Evolutionary conservation across 2,888 invertebrate genomes (phyloP), one percentile per base, ranked within the genome.

Genomic region (Ptycholaimellus sp.): DNA sequence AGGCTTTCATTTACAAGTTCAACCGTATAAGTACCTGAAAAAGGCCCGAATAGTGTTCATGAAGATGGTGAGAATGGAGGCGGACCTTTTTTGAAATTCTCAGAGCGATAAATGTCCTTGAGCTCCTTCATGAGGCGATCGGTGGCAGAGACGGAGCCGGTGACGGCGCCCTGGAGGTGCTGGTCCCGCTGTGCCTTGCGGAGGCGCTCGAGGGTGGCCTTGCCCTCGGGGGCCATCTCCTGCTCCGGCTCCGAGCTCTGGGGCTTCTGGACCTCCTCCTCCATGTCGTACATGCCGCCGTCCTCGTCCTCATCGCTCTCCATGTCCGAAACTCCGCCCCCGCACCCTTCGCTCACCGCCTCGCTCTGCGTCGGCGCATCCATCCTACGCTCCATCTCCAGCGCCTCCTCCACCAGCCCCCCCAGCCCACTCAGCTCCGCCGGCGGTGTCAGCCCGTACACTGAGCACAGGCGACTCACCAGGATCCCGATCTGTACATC

Each of bases 61-160:
- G n/a, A n/a, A n/a, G n/a, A n/a, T n/a, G n/a, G 34, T 21, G 30
- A 30, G 16, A 13, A 25, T n/a, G 7, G 11, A 13, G 25, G 38
- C 43, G 45, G 45, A 70, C 72, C 72, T 63, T 70, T 85, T 63
- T 93, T 93, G 67, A 82, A 90, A 51, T 82, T 82, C 61, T 87
- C 83, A 39, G 87, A 87, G 58, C 83, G 73, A 64, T 93, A 96
- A 58, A 96, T 90, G 63, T 96, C 93, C 52, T 85, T 70, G 38
- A 96, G 69, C 68, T 96, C 96, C 68, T 96, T 96, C 93, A 96
- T 96, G 47, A 96, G 72, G 51, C 96, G 72, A 66, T 96, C 93
- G 14, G 90, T 90, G 37, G 96, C 93, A 65, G 90, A 87, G 38
- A 96, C 81, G 46, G 90, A 93, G 49, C 93, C 56, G 29, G 42